Evolutionary conservation across 2,888 invertebrate genomes (phyloP), one percentile per base, ranked within the genome.

Genomic region (Acrobasis repandana): DNA sequence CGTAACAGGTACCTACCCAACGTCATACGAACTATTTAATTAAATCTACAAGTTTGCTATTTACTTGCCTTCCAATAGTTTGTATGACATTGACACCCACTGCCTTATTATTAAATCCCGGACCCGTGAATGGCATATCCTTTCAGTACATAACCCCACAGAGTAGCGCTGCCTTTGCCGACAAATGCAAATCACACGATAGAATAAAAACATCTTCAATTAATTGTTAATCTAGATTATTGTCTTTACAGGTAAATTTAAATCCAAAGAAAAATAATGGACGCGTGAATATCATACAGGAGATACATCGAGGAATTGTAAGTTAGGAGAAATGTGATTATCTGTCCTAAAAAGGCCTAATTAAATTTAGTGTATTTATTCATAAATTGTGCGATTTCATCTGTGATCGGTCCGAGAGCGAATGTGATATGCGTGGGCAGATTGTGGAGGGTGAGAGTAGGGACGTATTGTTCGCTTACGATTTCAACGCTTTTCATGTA

Each of bases 301-400:
- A 71, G 72, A 72, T 72, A 74, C 76, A 75, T 79, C 69, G 76
- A 82, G 80, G 79, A 81, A 83, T 88, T 82, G 85, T 85, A 83
- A 86, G 80, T 86, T 86, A 84, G 78, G 82, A 76, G 79, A 88
- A 88, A 81, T 90, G 90, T 91, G 90, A 89, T 90, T 87, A 87
- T 88, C 86, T 90, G 89, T 90, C 90, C 91, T 90, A 88, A 86
- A 86, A 91, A 85, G 91, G 91, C 91, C 91, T 92, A 92, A 92
- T 89, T 91, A 90, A 88, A 86, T 80, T 86, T 89, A 92, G 85
- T 85, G 77, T 89, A 87, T 87, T 86, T 88, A 87, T 84, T 85
- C 76, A 79, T 86, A 87, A 83, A 80, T 52, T 78, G 82, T 83
- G 86, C 83, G 86, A 82, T 80, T 83, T 84, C 77, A 76, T 80